Evolutionary conservation across 1,140 invertebrate genomes (phyloP).

Genomic region (Zaprionus taronus): DNA sequence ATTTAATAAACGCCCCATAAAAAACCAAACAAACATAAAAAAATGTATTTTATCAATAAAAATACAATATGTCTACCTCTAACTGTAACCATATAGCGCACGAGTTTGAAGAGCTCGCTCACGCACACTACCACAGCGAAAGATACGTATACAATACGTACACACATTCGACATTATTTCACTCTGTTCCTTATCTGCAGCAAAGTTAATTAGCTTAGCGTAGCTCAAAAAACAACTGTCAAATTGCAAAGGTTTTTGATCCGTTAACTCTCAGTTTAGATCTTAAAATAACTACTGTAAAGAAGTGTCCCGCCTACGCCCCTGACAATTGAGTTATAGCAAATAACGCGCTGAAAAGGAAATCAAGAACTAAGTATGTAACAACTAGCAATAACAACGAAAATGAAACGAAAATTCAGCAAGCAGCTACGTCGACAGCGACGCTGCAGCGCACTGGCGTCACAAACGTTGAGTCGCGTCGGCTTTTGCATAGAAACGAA

Average conservation of each 20-base stretch:
- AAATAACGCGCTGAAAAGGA: constrained; percentile 53
- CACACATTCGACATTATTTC: constrained; percentile 19
- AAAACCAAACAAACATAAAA: constrained; percentile 36
- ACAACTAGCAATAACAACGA: constrained; percentile 54
- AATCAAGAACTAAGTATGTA: constrained; percentile 56
- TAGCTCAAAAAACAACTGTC: constrained; percentile 26
- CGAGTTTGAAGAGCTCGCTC: constrained; percentile 30
- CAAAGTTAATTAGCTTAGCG: constrained; percentile 37
- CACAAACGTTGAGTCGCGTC: constrained; percentile 2
- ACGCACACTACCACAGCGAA: constrained; percentile 1
- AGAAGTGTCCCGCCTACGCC: constrained; percentile 21
- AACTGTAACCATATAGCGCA: constrained; percentile 19
- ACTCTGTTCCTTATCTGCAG: constrained; percentile 42
- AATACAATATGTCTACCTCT: constrained; percentile 45
- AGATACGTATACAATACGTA: constrained; percentile 12
- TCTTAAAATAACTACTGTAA: background rate
- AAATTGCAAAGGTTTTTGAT: constrained; percentile 16
- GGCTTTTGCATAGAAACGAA: constrained; percentile 52
- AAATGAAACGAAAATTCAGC: constrained; percentile 65
- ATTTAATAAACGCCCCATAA: constrained; percentile 54
- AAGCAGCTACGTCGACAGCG: constrained; percentile 40
- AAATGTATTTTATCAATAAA: constrained; percentile 60
- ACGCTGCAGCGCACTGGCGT: constrained; percentile 28
- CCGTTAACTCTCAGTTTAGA: background rate
- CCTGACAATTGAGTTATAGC: constrained; percentile 42